Evolutionary conservation across 2,797 vertebrate genomes (phyloP).

Genomic region (Coluber constrictor): DNA sequence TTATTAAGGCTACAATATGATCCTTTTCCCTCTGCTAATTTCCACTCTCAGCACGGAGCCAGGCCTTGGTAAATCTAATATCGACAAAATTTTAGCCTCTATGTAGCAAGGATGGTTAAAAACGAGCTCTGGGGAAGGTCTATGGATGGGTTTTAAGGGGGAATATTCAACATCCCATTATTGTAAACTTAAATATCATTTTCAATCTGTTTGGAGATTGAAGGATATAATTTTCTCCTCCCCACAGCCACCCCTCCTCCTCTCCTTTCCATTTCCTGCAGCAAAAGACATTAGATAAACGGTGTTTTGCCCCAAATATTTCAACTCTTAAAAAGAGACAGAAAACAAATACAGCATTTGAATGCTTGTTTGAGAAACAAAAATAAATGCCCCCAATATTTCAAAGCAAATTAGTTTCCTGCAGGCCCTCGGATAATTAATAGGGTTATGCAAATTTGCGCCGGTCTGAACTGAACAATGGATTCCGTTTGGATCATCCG

Average conservation of each 20-base stretch:
- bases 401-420: neutral
- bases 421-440: neutral
- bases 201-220: neutral
- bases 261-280: neutral
- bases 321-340: neutral
- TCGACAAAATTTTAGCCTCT: constrained; percentile 4
- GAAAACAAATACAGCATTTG: neutral
- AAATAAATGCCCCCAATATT: neutral
- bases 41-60: neutral
- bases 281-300: neutral
- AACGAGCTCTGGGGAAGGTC: neutral
- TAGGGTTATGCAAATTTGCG: neutral
- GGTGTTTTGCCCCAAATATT: neutral
- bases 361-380: neutral
- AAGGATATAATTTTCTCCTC: too few species aligned
- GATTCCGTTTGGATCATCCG: neutral
- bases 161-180: neutral
- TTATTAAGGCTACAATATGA: constrained; percentile 33
- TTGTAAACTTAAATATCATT: neutral
- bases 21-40: constrained; percentile 32
- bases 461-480: neutral
- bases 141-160: neutral
- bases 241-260: neutral
- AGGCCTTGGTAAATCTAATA: neutral
- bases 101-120: neutral